phyloP scores from a whole-genome alignment of 2,888 invertebrate species.

The Luffia ferchaultella region DNA sequence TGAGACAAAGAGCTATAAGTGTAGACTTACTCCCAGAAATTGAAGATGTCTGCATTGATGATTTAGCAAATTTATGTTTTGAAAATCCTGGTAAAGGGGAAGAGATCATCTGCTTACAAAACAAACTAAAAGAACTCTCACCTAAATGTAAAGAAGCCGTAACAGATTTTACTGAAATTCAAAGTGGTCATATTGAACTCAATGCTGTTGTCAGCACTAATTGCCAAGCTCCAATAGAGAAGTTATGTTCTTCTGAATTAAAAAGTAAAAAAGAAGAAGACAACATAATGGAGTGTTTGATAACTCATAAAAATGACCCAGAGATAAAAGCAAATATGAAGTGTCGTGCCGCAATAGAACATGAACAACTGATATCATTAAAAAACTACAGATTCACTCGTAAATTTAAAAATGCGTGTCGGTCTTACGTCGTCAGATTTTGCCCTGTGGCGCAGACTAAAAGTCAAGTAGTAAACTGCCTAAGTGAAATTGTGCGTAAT shows the following conservation, averaged over 20 bases:
- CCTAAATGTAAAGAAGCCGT: constrained; percentile 79
- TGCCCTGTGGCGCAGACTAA: constrained; percentile 77
- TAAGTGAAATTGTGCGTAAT: constrained; percentile 91
- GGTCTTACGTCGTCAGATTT: constrained; percentile 76
- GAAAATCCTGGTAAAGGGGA: constrained; percentile 87
- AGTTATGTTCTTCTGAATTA: constrained; percentile 74
- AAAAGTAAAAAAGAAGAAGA: constrained; percentile 80
- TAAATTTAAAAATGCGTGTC: constrained; percentile 95
- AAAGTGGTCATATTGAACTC: constrained; percentile 88
- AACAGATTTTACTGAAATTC: constrained; percentile 86
- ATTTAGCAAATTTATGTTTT: constrained; percentile 84
- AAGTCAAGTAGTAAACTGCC: constrained; percentile 80
- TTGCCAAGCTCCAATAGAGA: constrained; percentile 82
- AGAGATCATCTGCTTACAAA: constrained; percentile 93
- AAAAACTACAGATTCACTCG: constrained; percentile 94
- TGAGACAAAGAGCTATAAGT: constrained; percentile 91
- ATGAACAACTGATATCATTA: constrained; percentile 93
- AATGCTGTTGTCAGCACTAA: constrained; percentile 87
- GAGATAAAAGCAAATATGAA: constrained; percentile 80
- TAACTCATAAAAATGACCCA: constrained; percentile 88
- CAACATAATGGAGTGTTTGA: constrained; percentile 93
- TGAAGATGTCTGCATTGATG: constrained; percentile 88
- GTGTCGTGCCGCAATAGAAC: constrained; percentile 94
- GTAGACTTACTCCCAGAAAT: constrained; percentile 95
- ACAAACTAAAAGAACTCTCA: constrained; percentile 75